These are phyloP conservation scores for Mimachlamys varia DNA, from an alignment of 2,888 invertebrate genomes.

Conservation along the genomic window DNA sequence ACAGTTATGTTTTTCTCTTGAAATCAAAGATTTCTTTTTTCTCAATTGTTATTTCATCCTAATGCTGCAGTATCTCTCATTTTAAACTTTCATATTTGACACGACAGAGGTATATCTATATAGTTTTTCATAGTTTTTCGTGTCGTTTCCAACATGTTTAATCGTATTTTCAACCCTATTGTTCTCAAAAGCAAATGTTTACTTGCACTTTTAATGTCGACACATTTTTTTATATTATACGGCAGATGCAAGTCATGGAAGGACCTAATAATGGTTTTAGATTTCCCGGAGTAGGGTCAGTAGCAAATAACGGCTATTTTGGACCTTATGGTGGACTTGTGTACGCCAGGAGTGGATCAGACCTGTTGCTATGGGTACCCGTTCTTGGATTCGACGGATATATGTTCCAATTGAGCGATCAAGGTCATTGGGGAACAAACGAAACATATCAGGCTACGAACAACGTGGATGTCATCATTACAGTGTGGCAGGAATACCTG, in stretches of 20 bases:
- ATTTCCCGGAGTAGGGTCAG: not conserved
- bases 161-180: too few species aligned
- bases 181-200: too few species aligned
- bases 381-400: not conserved
- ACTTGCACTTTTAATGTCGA: too few species aligned
- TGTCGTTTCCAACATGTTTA: too few species aligned
- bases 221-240: too few species aligned
- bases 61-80: too few species aligned
- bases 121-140: too few species aligned
- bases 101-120: too few species aligned
- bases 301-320: not conserved
- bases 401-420: not conserved
- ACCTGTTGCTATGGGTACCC: not conserved
- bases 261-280: not conserved
- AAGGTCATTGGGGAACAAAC: not conserved
- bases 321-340: not conserved
- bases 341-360: not conserved
- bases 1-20: too few species aligned
- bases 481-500: not conserved
- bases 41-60: too few species aligned
- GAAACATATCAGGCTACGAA: not conserved
- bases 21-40: too few species aligned
- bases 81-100: too few species aligned
- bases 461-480: not conserved
- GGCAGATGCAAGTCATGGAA: not conserved